Percentiles rank a stretch among this genome's conserved stretches.
Conservation (phyloP, 92 coral and sea anemone species). For the Galaxea fascicularis region DNA sequence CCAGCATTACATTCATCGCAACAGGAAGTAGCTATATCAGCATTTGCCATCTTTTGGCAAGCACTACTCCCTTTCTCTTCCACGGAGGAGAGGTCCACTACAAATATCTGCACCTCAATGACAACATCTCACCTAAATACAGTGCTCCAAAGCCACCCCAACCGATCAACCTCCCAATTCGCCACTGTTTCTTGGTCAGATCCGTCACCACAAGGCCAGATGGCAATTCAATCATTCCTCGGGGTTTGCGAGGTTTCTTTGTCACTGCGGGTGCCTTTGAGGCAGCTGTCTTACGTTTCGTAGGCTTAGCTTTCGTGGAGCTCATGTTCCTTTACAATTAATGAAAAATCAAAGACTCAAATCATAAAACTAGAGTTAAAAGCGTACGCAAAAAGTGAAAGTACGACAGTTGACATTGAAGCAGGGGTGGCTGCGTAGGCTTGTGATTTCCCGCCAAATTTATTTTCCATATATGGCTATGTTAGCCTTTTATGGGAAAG, state of each 20-base stretch:
- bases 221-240: conserved; percentile 91
- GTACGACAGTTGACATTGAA: not conserved
- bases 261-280: conserved; percentile 67
- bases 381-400: not conserved
- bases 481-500: conserved; percentile 21
- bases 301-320: conserved; percentile 66
- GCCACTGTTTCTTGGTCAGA: conserved; percentile 86
- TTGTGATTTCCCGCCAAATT: conserved; percentile 38
- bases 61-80: no score
- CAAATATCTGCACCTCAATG: not conserved
- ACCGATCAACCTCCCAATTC: conserved; percentile 85
- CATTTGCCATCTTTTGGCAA: no score
- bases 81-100: no score
- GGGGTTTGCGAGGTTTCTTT: conserved; percentile 87
- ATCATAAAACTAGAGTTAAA: no score
- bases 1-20: no score
- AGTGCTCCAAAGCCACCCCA: conserved; percentile 99
- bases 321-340: conserved; percentile 60
- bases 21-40: not conserved
- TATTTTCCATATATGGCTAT: conserved; percentile 21
- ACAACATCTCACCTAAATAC: conserved; percentile 72
- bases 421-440: conserved; percentile 36
- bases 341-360: not conserved
- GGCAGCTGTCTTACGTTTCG: conserved; percentile 61
- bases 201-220: conserved; percentile 83